These are phyloP conservation scores for Euspilapteryx auroguttella DNA, from an alignment of 2,888 invertebrate species.

Conservation along the genomic window DNA sequence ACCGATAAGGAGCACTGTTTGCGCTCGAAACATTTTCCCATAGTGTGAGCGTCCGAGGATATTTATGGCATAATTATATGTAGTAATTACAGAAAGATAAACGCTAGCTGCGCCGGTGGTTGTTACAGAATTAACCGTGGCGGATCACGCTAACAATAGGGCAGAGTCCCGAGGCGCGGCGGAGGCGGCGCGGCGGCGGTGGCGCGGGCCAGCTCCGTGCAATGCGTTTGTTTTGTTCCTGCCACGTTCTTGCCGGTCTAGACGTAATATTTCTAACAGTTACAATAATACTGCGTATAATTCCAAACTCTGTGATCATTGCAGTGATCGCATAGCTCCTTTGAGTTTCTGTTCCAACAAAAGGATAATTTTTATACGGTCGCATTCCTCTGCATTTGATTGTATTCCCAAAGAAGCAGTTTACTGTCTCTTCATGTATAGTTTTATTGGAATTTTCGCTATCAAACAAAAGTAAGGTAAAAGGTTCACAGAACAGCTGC, in stretches of 20 bases:
- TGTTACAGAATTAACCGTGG: constrained; percentile 32
- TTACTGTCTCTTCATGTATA: no score
- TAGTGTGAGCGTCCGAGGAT: constrained; percentile 9
- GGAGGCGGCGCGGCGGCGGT: constrained; percentile 15
- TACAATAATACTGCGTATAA: constrained; percentile 28
- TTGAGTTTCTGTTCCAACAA: no score
- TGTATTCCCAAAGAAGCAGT: no score
- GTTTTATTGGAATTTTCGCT: no score
- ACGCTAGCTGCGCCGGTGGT: constrained; percentile 21
- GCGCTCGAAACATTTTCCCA: constrained; percentile 3
- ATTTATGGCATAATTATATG: constrained; percentile 41
- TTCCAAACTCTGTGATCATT: constrained; percentile 10
- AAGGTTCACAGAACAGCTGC: no score
- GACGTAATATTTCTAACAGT: constrained; percentile 44
- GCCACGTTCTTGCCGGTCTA: constrained; percentile 44
- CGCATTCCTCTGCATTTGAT: not conserved
- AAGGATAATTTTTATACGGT: not conserved
- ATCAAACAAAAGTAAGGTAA: no score
- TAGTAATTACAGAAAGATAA: constrained; percentile 32
- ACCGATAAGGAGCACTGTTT: constrained; percentile 2
- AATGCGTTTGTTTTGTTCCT: constrained; percentile 35
- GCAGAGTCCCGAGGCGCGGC: constrained; percentile 19
- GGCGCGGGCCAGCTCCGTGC: no score
- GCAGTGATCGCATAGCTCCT: not conserved
- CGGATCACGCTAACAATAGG: constrained; percentile 53